Percentiles rank a stretch among this genome's conserved stretches.
phyloP scores from a whole-genome alignment of 2,113 vertebrate genomes.

The Podarcis cretensis region DNA sequence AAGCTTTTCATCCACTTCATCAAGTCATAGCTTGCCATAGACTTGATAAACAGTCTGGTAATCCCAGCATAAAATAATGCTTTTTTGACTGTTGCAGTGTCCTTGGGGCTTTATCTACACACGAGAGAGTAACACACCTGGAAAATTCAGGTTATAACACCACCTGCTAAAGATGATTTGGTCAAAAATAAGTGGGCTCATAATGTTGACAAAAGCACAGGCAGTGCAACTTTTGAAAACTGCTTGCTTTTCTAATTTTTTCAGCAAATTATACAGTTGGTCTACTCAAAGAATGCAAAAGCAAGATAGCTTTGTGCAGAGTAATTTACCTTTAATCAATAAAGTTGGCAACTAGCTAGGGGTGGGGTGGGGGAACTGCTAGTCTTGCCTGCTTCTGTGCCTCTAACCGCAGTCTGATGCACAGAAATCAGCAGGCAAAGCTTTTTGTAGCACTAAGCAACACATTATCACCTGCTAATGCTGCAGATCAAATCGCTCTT shows the following conservation, averaged over 20 bases:
- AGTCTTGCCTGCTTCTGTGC: not conserved
- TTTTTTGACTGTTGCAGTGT: slow-evolving; percentile 31
- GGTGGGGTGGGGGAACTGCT: too few relatives aligned
- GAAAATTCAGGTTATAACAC: slow-evolving; percentile 39
- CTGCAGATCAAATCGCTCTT: not conserved
- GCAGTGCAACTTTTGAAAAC: too few relatives aligned
- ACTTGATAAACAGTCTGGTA: slow-evolving; percentile 40
- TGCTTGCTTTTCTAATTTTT: not conserved
- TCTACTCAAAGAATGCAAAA: not conserved
- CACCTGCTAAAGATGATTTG: not conserved
- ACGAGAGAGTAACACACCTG: slow-evolving; percentile 40
- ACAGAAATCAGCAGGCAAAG: not conserved
- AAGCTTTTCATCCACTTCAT: slow-evolving; percentile 28
- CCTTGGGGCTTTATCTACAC: slow-evolving; percentile 32
- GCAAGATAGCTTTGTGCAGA: not conserved
- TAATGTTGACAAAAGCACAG: not conserved
- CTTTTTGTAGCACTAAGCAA: not conserved
- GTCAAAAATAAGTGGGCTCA: too few relatives aligned
- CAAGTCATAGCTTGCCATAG: slow-evolving; percentile 43
- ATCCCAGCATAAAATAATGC: slow-evolving; percentile 15
- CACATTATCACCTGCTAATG: not conserved
- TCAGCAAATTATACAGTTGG: not conserved
- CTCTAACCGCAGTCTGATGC: not conserved
- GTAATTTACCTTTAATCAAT: not conserved
- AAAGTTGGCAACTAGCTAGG: not conserved